Conservation (phyloP, 2,888 invertebrate genomes). For the Phytoseiulus persimilis region DNA sequence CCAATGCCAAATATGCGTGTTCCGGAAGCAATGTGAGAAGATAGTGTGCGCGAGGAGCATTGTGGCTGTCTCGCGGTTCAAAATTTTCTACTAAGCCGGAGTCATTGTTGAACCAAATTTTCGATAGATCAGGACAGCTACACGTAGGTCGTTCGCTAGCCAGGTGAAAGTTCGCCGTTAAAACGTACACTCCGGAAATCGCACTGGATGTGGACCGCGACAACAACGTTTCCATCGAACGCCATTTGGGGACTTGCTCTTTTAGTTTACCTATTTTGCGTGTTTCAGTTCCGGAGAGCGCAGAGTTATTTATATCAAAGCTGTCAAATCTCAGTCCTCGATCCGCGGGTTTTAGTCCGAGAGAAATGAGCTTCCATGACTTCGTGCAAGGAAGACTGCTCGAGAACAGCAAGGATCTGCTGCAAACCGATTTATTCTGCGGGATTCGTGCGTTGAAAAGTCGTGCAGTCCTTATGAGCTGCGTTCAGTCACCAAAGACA, state of each 20-base stretch:
- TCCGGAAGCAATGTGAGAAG: background rate
- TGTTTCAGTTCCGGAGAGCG: background rate
- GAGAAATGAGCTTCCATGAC: too few relatives aligned
- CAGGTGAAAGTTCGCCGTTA: background rate
- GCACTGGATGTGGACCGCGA: background rate
- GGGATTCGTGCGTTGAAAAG: too few relatives aligned
- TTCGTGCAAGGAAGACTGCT: too few relatives aligned
- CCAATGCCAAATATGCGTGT: background rate
- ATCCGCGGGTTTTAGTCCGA: too few relatives aligned
- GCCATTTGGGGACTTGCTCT: background rate
- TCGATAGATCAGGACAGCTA: background rate
- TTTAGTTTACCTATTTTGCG: background rate
- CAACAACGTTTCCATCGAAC: background rate
- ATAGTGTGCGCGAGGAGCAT: background rate
- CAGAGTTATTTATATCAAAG: background rate
- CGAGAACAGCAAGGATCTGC: too few relatives aligned
- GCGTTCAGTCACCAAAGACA: background rate
- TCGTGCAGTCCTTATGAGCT: background rate
- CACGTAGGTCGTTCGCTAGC: background rate
- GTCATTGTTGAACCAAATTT: background rate
- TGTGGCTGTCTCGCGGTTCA: background rate
- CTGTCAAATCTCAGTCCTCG: too few relatives aligned
- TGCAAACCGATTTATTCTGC: too few relatives aligned
- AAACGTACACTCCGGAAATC: background rate
- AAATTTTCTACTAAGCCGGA: background rate